Base-by-base conservation (phyloP, 2,113 vertebrate genomes). In the Microtus richardsoni region DNA sequence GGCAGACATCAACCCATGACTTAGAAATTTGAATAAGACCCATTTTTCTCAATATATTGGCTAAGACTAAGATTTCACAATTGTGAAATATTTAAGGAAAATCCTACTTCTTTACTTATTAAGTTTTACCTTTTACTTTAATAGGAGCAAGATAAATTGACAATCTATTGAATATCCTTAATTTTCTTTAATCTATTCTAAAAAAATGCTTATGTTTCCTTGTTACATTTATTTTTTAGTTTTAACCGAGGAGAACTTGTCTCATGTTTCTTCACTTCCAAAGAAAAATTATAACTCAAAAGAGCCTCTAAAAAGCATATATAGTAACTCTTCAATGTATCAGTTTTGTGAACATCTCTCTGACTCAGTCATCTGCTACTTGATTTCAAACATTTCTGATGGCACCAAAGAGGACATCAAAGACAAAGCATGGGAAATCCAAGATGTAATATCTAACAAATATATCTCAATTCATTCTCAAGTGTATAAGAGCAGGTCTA, bases 321-420 rank as follows among this genome's bases (percentile, higher is more conserved):
- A 96, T 3, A 89, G 21, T 88, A 77, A 95, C 87, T 95, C 95
- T 60, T 96, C 95, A 58, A n/a, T 97, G 71, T 82, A 71, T 95
- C 96, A 95, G 39, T 85, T 97, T 85, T 96, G 96, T 91, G 93
- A 97, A 16, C 10, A 93, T 66, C 96, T 98, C 71, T 95, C 95
- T 64, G 93, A 97, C 3, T 96, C 79, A 64, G 95, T 98, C 33
- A 94, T 97, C 47, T 96, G 41, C 62, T 88, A 94, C 87, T 93
- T 98, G 94, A 82, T 77, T 75, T 94, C 80, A 84, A 93, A 58
- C 26, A 85, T 98, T 95, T 96, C 91, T 91, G 95, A 90, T 75
- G 80, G 71, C 54, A 91, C 39, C n/a, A 75, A 41, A 85, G 89
- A 94, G 2, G 4, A 7, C 0, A 87, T 3, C 89, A 86, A 88